A percentile compares a stretch with the other conserved stretches of the same genome.
Evolutionary conservation across 2,888 invertebrate genomes (phyloP).

Genomic region (Lepidonotus clava): DNA sequence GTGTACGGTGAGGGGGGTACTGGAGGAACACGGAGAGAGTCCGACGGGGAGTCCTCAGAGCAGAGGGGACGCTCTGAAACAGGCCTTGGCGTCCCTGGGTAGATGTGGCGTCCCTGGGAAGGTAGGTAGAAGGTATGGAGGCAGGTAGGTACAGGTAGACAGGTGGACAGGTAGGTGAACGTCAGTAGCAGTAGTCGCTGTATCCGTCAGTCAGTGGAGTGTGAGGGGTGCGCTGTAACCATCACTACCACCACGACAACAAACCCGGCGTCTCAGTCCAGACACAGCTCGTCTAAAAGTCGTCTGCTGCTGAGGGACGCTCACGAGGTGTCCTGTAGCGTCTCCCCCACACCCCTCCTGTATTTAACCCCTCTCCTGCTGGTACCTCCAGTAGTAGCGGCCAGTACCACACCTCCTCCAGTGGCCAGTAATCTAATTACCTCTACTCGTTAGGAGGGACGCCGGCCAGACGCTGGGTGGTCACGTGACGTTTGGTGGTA

Average conservation of each 20-base stretch:
- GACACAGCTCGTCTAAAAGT: neutral
- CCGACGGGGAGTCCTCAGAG: neutral
- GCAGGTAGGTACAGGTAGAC: neutral
- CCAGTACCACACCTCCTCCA: neutral
- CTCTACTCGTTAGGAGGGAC: neutral
- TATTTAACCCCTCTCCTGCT: neutral
- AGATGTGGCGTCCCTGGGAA: neutral
- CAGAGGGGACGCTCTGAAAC: too few species aligned
- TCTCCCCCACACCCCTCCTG: neutral
- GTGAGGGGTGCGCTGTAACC: too few species aligned
- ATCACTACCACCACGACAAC: too few species aligned
- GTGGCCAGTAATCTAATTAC: neutral
- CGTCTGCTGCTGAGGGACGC: conserved; percentile 3
- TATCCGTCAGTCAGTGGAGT: too few species aligned
- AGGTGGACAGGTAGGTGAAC: neutral
- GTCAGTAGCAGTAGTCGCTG: neutral
- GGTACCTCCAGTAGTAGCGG: neutral
- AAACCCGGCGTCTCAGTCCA: too few species aligned
- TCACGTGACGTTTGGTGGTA: neutral
- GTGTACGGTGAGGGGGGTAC: neutral
- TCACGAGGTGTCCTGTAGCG: neutral
- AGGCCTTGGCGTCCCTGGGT: too few species aligned
- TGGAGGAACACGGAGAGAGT: too few species aligned
- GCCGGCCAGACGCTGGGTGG: neutral
- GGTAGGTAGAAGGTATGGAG: neutral